Evolutionary conservation across 92 coral and sea anemone species (phyloP).

Genomic region (Phenganax subtilis): DNA sequence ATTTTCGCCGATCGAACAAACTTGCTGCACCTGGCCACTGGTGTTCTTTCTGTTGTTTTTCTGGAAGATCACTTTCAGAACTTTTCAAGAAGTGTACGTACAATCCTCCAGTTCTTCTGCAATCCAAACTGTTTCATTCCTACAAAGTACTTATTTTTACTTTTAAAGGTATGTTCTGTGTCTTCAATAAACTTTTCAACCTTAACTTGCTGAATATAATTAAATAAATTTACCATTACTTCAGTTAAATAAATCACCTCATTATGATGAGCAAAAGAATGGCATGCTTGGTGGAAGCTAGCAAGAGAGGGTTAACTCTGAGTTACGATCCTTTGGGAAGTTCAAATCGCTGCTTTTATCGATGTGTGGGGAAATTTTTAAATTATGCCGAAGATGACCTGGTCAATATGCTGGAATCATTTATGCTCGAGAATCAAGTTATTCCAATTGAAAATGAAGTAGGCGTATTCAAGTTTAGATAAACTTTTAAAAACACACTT

Average conservation of each 20-base stretch:
- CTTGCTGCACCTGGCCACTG: too few species aligned
- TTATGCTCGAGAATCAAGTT: constrained; percentile 27
- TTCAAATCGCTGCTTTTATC: constrained; percentile 41
- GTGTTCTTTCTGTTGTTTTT: too few species aligned
- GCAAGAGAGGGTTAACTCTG: constrained; percentile 19
- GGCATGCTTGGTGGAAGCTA: not conserved
- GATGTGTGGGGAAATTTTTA: constrained; percentile 14
- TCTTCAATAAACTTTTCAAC: too few species aligned
- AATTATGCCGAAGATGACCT: not conserved
- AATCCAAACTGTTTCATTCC: too few species aligned
- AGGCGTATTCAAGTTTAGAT: not conserved
- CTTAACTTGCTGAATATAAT: too few species aligned
- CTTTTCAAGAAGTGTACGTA: too few species aligned
- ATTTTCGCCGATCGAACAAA: too few species aligned
- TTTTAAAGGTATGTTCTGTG: too few species aligned
- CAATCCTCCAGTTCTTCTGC: too few species aligned
- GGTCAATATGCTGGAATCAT: constrained; percentile 27
- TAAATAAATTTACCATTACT: too few species aligned
- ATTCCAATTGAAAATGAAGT: constrained; percentile 13
- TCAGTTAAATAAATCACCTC: not conserved
- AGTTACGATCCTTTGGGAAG: constrained; percentile 35
- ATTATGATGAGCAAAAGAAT: not conserved
- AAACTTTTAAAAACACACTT: not conserved
- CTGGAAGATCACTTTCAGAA: too few species aligned
- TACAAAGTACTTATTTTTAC: too few species aligned